These are phyloP conservation scores for Poecilia velifera DNA, from an alignment of 2,797 vertebrate genomes.

Conservation along the genomic window DNA sequence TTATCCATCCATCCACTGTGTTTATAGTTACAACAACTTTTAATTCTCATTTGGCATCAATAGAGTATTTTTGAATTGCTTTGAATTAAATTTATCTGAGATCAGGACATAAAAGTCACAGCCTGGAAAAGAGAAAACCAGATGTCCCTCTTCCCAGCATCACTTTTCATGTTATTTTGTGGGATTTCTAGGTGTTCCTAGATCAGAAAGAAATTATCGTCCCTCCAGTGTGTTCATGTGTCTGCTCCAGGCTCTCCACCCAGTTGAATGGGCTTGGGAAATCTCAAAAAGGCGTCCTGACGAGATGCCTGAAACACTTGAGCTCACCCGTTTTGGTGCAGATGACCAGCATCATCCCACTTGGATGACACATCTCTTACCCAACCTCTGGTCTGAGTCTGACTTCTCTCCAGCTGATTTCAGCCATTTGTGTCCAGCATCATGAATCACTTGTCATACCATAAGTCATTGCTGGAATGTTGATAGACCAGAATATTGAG, in stretches of 20 bases:
- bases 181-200: background rate
- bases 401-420: background rate
- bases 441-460: background rate
- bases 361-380: background rate
- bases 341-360: background rate
- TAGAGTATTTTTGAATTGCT: too few relatives aligned
- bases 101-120: background rate
- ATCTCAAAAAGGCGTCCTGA: background rate
- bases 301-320: background rate
- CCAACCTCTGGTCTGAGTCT: background rate
- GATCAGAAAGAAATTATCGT: background rate
- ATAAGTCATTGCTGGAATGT: background rate
- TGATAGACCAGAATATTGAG: background rate
- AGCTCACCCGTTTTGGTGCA: background rate
- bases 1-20: too few relatives aligned
- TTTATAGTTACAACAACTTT: background rate
- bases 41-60: too few relatives aligned
- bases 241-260: background rate
- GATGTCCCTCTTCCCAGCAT: background rate
- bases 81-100: background rate
- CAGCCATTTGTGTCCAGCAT: background rate
- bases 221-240: background rate
- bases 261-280: background rate
- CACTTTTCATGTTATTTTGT: background rate
- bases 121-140: background rate